Evolutionary conservation across 1,140 invertebrate species (phyloP).

Genomic region (Ganaspis sp.): DNA sequence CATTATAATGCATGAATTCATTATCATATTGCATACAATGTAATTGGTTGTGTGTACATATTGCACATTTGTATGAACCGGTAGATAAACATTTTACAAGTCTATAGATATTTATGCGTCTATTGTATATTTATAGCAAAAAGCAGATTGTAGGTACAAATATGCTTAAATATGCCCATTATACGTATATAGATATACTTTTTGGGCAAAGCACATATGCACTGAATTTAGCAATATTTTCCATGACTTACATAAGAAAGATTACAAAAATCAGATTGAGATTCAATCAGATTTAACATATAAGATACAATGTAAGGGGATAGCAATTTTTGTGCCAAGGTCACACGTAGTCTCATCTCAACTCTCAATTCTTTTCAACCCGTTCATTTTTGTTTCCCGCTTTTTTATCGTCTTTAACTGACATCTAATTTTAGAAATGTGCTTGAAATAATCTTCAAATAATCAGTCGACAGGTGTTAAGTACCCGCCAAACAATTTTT

Average conservation of each 20-base stretch:
- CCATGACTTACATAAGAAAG: neutral
- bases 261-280: neutral
- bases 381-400: neutral
- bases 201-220: too few species aligned
- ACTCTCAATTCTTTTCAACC: neutral
- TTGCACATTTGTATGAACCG: too few species aligned
- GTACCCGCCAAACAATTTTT: conserved; percentile 8
- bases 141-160: too few species aligned
- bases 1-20: too few species aligned
- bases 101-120: too few species aligned
- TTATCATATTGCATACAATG: too few species aligned
- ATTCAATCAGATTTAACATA: neutral
- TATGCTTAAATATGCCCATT: too few species aligned
- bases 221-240: neutral
- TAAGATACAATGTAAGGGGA: neutral
- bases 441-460: conserved; percentile 24
- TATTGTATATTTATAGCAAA: too few species aligned
- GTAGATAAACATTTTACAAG: too few species aligned
- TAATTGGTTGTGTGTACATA: too few species aligned
- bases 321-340: neutral
- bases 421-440: neutral
- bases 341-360: neutral
- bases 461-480: conserved; percentile 25
- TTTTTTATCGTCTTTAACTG: neutral
- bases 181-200: too few species aligned